Evolutionary conservation across 2,888 invertebrate genomes (phyloP), one percentile per base, ranked within the genome.

Genomic region (Bombyx huttoni): DNA sequence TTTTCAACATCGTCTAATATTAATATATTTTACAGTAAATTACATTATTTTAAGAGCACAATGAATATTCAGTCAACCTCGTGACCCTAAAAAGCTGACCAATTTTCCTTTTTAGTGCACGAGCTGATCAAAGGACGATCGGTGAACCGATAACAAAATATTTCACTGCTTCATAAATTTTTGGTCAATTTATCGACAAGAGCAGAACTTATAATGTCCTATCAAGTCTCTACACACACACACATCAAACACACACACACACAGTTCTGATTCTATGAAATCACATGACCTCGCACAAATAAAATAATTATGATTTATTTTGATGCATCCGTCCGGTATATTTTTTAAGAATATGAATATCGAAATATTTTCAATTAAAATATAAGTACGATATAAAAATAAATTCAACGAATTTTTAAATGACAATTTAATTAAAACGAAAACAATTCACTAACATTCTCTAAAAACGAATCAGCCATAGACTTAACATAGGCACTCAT

Each of bases 71-170:
- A 65, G 62, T 66, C 69, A 73, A 63, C 66, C 68, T 65, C 67
- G 67, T 58, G 59, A 62, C 61, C 68, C 67, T 65, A 63, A 74
- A 79, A 79, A 75, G 69, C 73, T 72, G 69, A 73, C 80, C 76
- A 80, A 82, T 81, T 81, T 78, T 76, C 81, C 79, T 72, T 81
- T 77, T 79, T 75, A 75, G 74, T 71, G 72, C 73, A 67, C 75
- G 72, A 70, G 62, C 60, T 79, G 83, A 84, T 85, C 84, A 84
- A 84, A 85, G 83, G 75, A 61, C 61, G 69, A 56, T 56, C 68
- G 66, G 51, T 64, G 70, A 68, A 70, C 65, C 75, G 77, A 64
- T 65, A 71, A 71, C 70, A 67, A 68, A 73, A 73, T 71, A 71
- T 68, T 69, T 71, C 69, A 65, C 60, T 67, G 72, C 65, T 68